Conservation (phyloP, 2,797 vertebrate genomes). For the Zalophus californianus region DNA sequence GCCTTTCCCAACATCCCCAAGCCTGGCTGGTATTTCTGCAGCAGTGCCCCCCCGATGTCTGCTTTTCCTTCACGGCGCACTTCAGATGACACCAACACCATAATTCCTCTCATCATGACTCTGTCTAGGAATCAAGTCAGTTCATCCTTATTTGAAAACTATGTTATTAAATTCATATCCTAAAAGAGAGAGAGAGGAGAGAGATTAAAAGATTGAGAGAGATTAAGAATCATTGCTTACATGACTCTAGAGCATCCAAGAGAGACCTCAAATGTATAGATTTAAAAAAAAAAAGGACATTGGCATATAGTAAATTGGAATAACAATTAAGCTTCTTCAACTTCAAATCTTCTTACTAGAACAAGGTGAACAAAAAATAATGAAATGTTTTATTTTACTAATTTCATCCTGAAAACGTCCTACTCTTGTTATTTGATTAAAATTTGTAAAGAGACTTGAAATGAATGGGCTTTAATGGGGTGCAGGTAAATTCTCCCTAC, state of each 20-base stretch:
- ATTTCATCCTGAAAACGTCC: background rate
- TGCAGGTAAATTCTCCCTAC: background rate
- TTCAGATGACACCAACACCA: background rate
- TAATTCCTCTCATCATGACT: background rate
- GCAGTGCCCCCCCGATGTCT: too few relatives aligned
- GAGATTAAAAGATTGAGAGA: background rate
- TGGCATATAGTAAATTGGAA: background rate
- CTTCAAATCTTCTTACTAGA: background rate
- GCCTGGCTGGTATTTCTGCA: too few relatives aligned
- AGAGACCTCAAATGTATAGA: background rate
- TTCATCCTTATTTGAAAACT: constrained; percentile 21
- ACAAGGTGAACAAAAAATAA: background rate
- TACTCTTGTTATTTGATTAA: background rate
- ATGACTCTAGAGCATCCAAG: background rate
- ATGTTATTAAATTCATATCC: background rate
- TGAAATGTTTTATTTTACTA: constrained; percentile 26
- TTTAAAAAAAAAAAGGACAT: background rate
- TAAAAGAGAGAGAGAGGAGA: background rate
- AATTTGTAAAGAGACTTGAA: background rate
- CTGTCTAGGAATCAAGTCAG: background rate
- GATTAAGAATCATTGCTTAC: background rate
- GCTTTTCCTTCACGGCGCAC: background rate
- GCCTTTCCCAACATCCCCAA: background rate
- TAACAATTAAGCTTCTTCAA: background rate
- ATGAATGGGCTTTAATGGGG: background rate